Evolutionary conservation across 2,888 invertebrate genomes (phyloP).

Genomic region (Ichneumoninae sp.): DNA sequence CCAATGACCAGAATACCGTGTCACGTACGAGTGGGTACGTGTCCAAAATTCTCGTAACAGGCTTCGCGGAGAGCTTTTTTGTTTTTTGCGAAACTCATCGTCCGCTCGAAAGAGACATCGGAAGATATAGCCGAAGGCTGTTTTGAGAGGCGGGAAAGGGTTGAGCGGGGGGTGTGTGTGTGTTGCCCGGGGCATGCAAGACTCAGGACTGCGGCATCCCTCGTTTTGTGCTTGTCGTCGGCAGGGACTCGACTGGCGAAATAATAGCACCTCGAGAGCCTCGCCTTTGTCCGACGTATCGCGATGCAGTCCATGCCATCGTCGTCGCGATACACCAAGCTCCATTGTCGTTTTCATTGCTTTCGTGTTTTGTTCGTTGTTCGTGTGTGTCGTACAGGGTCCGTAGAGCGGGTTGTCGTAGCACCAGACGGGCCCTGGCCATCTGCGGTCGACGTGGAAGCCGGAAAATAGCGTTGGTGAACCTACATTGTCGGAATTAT

Average conservation of each 20-base stretch:
- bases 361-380: constrained; percentile 29
- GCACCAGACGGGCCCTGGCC: constrained; percentile 21
- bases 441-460: constrained; percentile 50
- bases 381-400: constrained; percentile 13
- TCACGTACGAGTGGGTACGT: constrained; percentile 41
- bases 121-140: constrained; percentile 26
- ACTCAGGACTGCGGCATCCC: constrained; percentile 37
- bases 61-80: constrained; percentile 1
- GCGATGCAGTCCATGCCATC: constrained; percentile 69
- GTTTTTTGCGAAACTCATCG: neutral
- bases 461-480: constrained; percentile 58
- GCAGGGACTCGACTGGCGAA: constrained; percentile 64
- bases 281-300: constrained; percentile 71
- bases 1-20: constrained; percentile 21
- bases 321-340: constrained; percentile 70
- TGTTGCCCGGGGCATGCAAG: constrained; percentile 31
- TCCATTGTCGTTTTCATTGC: constrained; percentile 62
- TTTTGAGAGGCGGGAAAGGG: constrained; percentile 12
- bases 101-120: neutral
- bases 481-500: constrained; percentile 57
- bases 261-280: constrained; percentile 67
- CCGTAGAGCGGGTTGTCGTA: constrained; percentile 5
- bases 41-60: constrained; percentile 41
- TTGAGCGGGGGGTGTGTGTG: neutral
- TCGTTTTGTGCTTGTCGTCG: constrained; percentile 66